A percentile compares a stretch with the other conserved stretches of the same genome.
Evolutionary conservation across 2,888 invertebrate genomes (phyloP).

Genomic region (Drosophila peninsularis): DNA sequence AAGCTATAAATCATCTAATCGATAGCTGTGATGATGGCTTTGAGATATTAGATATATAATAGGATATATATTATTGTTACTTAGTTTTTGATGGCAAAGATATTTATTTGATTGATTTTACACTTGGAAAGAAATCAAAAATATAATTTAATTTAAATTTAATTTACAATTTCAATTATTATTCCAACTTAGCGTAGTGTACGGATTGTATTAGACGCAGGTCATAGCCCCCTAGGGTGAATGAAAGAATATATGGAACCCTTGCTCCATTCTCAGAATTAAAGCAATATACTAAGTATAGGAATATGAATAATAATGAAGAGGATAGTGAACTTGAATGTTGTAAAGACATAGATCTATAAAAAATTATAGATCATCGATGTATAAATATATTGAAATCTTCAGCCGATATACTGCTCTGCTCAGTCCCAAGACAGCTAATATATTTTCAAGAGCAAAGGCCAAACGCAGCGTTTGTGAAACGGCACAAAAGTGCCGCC

Average conservation of each 20-base stretch:
- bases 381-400: not conserved
- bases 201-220: not conserved
- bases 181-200: too few relatives aligned
- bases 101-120: too few relatives aligned
- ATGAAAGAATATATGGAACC: too few relatives aligned
- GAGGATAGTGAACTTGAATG: not conserved
- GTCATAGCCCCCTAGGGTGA: not conserved
- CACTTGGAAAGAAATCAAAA: too few relatives aligned
- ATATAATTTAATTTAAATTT: too few relatives aligned
- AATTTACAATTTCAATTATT: too few relatives aligned
- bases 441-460: conserved; percentile 30
- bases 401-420: not conserved
- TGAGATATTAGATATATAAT: not conserved
- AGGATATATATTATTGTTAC: too few relatives aligned
- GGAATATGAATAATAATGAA: not conserved
- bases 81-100: too few relatives aligned
- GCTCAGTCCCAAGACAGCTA: not conserved
- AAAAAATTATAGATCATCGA: not conserved
- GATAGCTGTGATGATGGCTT: not conserved
- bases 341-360: too few relatives aligned
- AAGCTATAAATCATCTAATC: not conserved
- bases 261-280: not conserved
- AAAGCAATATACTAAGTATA: not conserved
- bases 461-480: conserved; percentile 24
- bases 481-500: conserved; percentile 14